Evolutionary conservation across 2,113 vertebrate genomes (phyloP).

Genomic region (Pterophyllum scalare): DNA sequence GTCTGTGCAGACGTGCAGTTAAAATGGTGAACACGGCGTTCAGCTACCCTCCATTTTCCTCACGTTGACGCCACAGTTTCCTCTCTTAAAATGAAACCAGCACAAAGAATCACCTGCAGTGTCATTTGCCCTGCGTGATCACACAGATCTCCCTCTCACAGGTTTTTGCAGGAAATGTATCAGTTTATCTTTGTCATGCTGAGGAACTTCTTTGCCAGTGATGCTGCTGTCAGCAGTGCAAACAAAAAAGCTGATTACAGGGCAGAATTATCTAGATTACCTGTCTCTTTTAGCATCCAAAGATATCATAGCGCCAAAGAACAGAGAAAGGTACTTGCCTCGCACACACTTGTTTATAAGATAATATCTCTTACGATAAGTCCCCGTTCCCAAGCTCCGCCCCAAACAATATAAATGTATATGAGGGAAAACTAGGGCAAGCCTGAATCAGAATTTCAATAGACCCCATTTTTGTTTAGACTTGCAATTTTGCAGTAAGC

Average conservation of each 20-base stretch:
- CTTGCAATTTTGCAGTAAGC: conserved; percentile 68
- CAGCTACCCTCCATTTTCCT: background rate
- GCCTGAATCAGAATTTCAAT: conserved; percentile 79
- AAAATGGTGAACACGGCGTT: conserved; percentile 7
- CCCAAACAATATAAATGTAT: conserved; percentile 85
- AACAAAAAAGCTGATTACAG: conserved; percentile 74
- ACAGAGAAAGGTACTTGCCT: conserved; percentile 50
- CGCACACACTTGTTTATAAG: conserved; percentile 72
- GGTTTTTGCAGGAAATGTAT: conserved; percentile 28
- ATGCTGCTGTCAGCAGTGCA: conserved; percentile 57
- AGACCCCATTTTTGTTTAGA: conserved; percentile 69
- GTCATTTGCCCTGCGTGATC: conserved; percentile 65
- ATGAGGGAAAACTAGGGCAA: conserved; percentile 79
- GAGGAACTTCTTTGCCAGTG: conserved; percentile 53
- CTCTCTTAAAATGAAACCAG: conserved; percentile 22
- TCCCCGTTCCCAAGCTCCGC: conserved; percentile 55
- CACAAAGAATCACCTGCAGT: conserved; percentile 53
- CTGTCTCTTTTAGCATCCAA: conserved; percentile 60
- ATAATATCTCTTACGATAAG: conserved; percentile 76
- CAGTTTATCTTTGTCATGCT: conserved; percentile 60
- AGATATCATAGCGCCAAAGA: conserved; percentile 62
- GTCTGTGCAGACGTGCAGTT: conserved; percentile 39
- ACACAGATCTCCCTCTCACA: conserved; percentile 33
- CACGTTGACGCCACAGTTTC: background rate
- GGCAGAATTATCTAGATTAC: conserved; percentile 74